Evolutionary conservation across 2,888 invertebrate genomes (phyloP), one percentile per base, ranked within the genome.

Genomic region (Drosophila helvetica): DNA sequence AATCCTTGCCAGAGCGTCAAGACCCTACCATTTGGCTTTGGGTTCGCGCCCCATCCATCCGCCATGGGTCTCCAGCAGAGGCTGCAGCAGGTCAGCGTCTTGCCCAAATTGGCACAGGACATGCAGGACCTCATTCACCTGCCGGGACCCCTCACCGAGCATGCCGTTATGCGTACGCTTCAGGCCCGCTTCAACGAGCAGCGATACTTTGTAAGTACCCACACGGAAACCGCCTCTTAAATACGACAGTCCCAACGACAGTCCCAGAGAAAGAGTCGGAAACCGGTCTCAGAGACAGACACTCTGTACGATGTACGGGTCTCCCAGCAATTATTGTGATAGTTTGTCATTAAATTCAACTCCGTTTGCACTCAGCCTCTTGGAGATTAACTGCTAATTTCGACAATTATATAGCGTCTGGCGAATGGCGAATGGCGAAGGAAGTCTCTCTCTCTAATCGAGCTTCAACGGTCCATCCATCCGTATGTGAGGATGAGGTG

Each of bases 111-210:
- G 51, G 86, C 90, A 27, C 79, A 84, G 63, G 91, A 96, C 92
- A 94, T 97, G 90, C 96, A 97, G 89, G 98, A 98, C 93, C 94
- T 98, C 87, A 98, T 98, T 91, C 98, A 98, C 93, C 93, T 98
- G 89, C 95, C 96, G 52, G 98, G 97, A 42, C 98, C 98, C 58
- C 94, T 98, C 87, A 98, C 98, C 42, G 98, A 98, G 92, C 98
- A 98, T 92, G 97, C 98, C 66, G 96, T 98, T 54, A 96, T 98
- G 92, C 95, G 96, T 91, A 96, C 97, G 89, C 94, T 98, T 77
- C 97, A 98, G 91, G 96, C 97, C 10, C 94, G 98, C 89, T 98
- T 98, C 93, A 95, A 95, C 90, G 95, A 96, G 78, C 95, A 96
- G 85, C 96, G 96, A 89, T 96, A 96, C 91, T 97, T 97, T 92